Percentiles rank a stretch among this genome's conserved stretches.
These are phyloP conservation scores for Saccostrea cuccullata DNA, from an alignment of 1,140 invertebrate genomes.

Conservation along the genomic window DNA sequence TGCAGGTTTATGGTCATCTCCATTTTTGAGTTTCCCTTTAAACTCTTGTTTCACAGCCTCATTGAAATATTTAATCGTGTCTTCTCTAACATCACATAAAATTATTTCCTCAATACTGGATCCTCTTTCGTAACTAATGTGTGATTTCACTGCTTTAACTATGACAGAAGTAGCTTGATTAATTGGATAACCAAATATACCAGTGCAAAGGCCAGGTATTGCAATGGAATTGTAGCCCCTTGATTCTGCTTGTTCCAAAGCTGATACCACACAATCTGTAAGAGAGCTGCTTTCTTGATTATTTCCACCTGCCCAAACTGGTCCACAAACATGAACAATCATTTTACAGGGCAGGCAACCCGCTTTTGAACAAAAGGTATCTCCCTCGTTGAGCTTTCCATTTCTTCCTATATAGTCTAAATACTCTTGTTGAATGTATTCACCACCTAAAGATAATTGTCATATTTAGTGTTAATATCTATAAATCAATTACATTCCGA, in stretches of 20 bases:
- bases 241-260: slow-evolving; percentile 35
- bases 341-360: slow-evolving; percentile 61
- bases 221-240: slow-evolving; percentile 54
- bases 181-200: slow-evolving; percentile 66
- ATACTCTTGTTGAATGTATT: slow-evolving; percentile 61
- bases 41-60: slow-evolving; percentile 43
- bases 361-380: slow-evolving; percentile 54
- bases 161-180: slow-evolving; percentile 50
- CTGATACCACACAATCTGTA: slow-evolving; percentile 10
- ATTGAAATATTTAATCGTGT: slow-evolving; percentile 48
- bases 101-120: slow-evolving; percentile 44
- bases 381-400: slow-evolving; percentile 52
- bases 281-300: slow-evolving; percentile 42
- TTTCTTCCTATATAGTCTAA: slow-evolving; percentile 46
- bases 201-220: slow-evolving; percentile 67
- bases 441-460: slow-evolving; percentile 55
- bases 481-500: no score
- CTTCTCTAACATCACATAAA: slow-evolving; percentile 55
- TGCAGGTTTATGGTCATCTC: not conserved
- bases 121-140: slow-evolving; percentile 26
- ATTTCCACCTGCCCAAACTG: slow-evolving; percentile 60
- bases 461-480: no score
- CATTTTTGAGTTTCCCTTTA: not conserved
- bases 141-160: slow-evolving; percentile 41
- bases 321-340: slow-evolving; percentile 70